Conservation (phyloP, 2,113 vertebrate genomes). For the Hypocryptadius cinnamomeus region DNA sequence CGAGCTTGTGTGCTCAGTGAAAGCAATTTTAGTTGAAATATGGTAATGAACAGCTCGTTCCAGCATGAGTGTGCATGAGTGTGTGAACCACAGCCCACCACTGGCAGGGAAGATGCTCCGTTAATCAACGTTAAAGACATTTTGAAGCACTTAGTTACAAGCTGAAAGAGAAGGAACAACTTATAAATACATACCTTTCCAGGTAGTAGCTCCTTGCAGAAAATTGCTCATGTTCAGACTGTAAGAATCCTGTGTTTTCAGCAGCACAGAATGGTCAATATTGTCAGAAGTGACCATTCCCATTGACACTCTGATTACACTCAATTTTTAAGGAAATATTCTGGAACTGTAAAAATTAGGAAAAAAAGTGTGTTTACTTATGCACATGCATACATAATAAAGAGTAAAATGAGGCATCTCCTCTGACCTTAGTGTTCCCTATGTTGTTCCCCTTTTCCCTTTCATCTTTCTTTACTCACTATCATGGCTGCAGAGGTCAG, state of each 20-base stretch:
- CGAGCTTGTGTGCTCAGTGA: not conserved
- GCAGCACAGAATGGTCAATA: not conserved
- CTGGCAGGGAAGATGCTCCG: not conserved
- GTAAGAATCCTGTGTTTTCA: not conserved
- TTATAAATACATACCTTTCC: not conserved
- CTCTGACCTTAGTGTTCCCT: not conserved
- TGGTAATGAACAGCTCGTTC: not conserved
- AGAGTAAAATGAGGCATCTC: not conserved
- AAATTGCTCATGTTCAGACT: not conserved
- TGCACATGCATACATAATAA: not conserved
- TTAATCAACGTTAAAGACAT: not conserved
- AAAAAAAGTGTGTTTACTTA: not conserved
- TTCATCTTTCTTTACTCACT: not conserved
- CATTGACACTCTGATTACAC: not conserved
- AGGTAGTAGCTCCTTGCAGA: not conserved
- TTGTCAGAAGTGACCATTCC: not conserved
- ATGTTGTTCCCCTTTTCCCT: accelerated
- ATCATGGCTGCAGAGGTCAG: accelerated
- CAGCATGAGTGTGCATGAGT: not conserved
- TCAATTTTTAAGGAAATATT: not conserved
- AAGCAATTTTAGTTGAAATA: not conserved
- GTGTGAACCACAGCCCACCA: not conserved
- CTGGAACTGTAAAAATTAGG: not conserved
- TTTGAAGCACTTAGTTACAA: not conserved
- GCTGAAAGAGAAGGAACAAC: not conserved